Evolutionary conservation across 64 coral and sea anemone species (phyloP).

Genomic region (Montipora sp.): DNA sequence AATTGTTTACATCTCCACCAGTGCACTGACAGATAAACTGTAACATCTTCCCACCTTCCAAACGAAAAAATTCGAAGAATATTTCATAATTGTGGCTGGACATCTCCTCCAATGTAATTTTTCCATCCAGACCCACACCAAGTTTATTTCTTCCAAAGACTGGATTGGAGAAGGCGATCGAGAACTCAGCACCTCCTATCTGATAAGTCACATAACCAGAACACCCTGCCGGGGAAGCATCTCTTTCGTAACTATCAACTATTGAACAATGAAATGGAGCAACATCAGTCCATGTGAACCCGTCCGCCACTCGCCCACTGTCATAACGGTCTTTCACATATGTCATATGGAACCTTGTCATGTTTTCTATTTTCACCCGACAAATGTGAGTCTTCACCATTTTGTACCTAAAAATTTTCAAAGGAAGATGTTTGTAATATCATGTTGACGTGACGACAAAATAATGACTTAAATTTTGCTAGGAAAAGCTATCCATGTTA

Average conservation of each 20-base stretch:
- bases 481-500: no score
- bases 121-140: constrained; percentile 52
- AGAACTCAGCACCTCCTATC: constrained; percentile 17
- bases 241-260: constrained; percentile 55
- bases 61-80: background rate
- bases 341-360: constrained; percentile 17
- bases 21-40: constrained; percentile 44
- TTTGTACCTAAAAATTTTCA: background rate
- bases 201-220: constrained; percentile 49
- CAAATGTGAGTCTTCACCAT: constrained; percentile 60
- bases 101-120: constrained; percentile 49
- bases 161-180: constrained; percentile 71
- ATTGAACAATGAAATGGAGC: background rate
- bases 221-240: constrained; percentile 30
- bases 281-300: constrained; percentile 6
- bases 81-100: background rate
- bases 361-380: constrained; percentile 33
- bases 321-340: constrained; percentile 42
- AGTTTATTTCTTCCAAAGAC: constrained; percentile 36
- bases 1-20: constrained; percentile 9
- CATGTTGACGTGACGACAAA: no score
- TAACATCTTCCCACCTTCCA: background rate
- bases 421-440: no score
- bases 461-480: no score
- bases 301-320: constrained; percentile 37